Percentiles rank a stretch among this genome's conserved stretches.
These are phyloP conservation scores for Ditylenchus weischeri DNA, from an alignment of 2,888 invertebrate species.

Conservation along the genomic window DNA sequence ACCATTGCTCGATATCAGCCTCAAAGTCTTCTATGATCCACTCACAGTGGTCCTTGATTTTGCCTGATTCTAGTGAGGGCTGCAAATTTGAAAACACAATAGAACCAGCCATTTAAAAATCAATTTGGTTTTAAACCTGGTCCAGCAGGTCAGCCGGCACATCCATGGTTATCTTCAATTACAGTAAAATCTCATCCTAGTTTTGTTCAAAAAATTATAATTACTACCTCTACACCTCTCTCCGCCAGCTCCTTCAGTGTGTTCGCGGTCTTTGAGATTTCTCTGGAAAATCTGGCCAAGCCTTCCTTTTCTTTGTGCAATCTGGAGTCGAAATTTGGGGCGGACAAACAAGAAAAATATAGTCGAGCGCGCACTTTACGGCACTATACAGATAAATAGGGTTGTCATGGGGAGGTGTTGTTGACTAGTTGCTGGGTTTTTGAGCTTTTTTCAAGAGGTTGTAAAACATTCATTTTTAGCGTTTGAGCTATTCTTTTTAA, in stretches of 20 bases:
- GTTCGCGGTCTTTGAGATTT: conserved; percentile 15
- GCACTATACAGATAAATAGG: too few species aligned
- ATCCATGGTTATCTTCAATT: not conserved
- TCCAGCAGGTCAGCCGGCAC: conserved; percentile 78
- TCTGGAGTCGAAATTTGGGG: conserved; percentile 17
- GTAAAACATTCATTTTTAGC: too few species aligned
- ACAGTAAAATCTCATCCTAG: not conserved
- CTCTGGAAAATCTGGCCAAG: conserved; percentile 20
- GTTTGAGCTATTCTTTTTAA: too few species aligned
- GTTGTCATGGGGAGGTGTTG: too few species aligned
- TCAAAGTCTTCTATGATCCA: conserved; percentile 29
- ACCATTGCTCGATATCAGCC: conserved; percentile 31
- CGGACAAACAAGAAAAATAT: too few species aligned
- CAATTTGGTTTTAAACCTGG: conserved; percentile 55
- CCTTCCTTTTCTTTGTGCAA: conserved; percentile 28
- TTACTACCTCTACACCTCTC: conserved; percentile 26
- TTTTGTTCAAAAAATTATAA: not conserved
- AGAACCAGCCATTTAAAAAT: too few species aligned
- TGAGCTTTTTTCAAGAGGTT: too few species aligned
- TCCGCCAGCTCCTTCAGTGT: conserved; percentile 23
- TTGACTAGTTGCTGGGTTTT: too few species aligned
- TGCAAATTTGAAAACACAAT: conserved; percentile 54
- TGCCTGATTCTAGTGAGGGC: conserved; percentile 89
- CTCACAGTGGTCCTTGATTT: conserved; percentile 69
- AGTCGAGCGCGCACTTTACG: too few species aligned